phyloP scores from a whole-genome alignment of 2,797 vertebrate genomes.

The Sus cebifrons region DNA sequence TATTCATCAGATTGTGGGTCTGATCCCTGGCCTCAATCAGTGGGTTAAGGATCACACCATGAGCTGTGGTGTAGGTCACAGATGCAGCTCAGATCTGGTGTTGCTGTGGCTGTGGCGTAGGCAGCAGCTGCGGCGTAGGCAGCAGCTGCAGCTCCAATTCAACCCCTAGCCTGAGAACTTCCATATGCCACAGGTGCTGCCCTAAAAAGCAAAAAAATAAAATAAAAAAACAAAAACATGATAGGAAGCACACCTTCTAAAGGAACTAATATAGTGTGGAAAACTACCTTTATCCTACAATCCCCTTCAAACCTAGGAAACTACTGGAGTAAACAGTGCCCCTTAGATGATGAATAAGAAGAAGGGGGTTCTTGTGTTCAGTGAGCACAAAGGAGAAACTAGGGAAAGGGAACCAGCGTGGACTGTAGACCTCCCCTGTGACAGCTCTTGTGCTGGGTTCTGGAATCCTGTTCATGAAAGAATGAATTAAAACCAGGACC shows the following conservation, averaged over 20 bases:
- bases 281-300: neutral
- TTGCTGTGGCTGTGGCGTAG: too few species aligned
- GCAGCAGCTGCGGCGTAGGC: too few species aligned
- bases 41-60: too few species aligned
- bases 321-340: neutral
- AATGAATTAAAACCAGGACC: too few species aligned
- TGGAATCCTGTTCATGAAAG: neutral
- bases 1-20: too few species aligned
- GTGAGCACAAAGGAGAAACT: neutral
- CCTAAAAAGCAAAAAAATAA: too few species aligned
- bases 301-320: neutral
- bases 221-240: neutral
- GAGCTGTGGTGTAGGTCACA: too few species aligned
- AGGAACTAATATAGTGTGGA: neutral
- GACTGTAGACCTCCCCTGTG: neutral
- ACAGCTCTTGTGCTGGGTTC: neutral
- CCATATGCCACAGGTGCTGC: too few species aligned
- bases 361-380: neutral
- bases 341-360: neutral
- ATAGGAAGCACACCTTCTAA: neutral
- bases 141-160: too few species aligned
- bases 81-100: too few species aligned
- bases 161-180: too few species aligned
- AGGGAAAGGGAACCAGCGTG: neutral
- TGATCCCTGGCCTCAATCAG: too few species aligned